These are phyloP conservation scores for Zingel zingel DNA, from an alignment of 2,113 vertebrate genomes.

Conservation along the genomic window DNA sequence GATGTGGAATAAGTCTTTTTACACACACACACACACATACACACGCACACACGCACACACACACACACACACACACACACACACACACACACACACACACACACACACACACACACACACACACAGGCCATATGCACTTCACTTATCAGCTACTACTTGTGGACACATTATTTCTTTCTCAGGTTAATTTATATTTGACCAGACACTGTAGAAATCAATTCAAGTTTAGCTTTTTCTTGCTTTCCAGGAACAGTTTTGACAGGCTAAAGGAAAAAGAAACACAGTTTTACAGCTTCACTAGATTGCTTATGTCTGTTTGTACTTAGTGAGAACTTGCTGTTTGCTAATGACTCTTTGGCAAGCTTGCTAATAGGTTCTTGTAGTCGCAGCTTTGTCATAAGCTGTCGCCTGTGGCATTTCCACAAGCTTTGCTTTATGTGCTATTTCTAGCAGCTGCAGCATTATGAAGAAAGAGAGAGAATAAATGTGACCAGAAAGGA, in stretches of 20 bases:
- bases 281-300: conserved; percentile 15
- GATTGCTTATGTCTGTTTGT: conserved; percentile 47
- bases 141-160: conserved; percentile 49
- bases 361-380: conserved; percentile 61
- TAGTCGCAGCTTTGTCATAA: conserved; percentile 62
- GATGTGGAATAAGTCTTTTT: conserved; percentile 59
- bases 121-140: conserved; percentile 24
- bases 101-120: conserved; percentile 13
- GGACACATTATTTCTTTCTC: conserved; percentile 38
- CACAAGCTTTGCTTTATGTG: conserved; percentile 35
- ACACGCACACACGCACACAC: conserved; percentile 11
- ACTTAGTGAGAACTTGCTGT: conserved; percentile 46
- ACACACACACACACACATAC: background rate
- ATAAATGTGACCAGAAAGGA: conserved; percentile 36
- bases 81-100: conserved; percentile 4
- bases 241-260: conserved; percentile 54
- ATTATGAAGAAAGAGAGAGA: conserved; percentile 8
- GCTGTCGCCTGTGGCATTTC: conserved; percentile 59
- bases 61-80: conserved; percentile 16
- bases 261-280: conserved; percentile 25
- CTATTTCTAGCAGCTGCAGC: conserved; percentile 48
- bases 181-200: conserved; percentile 39
- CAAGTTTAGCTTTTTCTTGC: conserved; percentile 25
- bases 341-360: conserved; percentile 63
- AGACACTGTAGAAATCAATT: conserved; percentile 30